Percentiles rank a stretch among this genome's conserved stretches.
Conservation (phyloP, 2,113 vertebrate genomes). For the Odocoileus virginianus region DNA sequence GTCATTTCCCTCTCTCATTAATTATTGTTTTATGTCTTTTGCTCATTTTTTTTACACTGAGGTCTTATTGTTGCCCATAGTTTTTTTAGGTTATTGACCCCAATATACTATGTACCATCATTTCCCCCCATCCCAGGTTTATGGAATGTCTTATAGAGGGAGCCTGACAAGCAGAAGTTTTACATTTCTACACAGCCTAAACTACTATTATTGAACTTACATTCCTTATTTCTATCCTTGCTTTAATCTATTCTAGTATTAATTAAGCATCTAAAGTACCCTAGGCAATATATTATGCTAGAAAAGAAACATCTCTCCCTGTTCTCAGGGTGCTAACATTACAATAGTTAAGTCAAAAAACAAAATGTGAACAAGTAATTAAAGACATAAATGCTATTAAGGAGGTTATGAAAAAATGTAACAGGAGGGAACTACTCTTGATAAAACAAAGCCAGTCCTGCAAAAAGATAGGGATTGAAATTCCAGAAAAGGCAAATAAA, state of each 20-base stretch:
- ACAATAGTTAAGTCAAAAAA: background rate
- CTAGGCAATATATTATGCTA: background rate
- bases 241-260: background rate
- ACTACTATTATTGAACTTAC: background rate
- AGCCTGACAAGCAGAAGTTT: background rate
- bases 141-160: background rate
- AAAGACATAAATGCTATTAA: background rate
- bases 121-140: background rate
- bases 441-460: background rate
- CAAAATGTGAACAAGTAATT: background rate
- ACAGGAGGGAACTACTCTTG: background rate
- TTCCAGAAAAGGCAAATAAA: background rate
- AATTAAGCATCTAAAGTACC: background rate
- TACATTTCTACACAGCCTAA: background rate
- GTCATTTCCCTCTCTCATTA: background rate
- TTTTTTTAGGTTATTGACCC: background rate
- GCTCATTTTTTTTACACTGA: background rate
- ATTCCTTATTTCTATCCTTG: background rate
- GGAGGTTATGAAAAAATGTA: background rate
- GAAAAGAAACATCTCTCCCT: background rate
- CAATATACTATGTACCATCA: background rate
- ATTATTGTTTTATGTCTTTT: background rate
- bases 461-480: background rate
- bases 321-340: background rate
- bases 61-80: background rate